Evolutionary conservation across 2,888 invertebrate genomes (phyloP).

Genomic region (Malacosoma neustria): DNA sequence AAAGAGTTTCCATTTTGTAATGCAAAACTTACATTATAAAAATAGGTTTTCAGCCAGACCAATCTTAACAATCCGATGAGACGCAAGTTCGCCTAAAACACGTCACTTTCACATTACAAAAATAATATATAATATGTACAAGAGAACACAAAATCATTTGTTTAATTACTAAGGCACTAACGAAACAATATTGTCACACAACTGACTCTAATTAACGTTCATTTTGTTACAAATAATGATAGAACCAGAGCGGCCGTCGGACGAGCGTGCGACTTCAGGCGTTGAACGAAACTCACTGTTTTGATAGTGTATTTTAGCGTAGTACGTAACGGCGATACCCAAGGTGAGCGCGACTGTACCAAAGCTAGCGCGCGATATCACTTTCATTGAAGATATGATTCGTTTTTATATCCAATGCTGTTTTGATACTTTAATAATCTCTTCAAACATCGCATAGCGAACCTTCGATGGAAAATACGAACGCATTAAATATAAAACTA

Average conservation of each 20-base stretch:
- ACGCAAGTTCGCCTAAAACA: conserved; percentile 27
- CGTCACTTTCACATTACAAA: conserved; percentile 34
- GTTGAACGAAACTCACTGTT: conserved; percentile 56
- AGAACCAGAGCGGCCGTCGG: conserved; percentile 15
- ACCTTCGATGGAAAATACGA: not conserved
- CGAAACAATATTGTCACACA: not conserved
- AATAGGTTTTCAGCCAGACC: conserved; percentile 31
- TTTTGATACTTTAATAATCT: conserved; percentile 14
- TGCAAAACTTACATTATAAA: conserved; percentile 34
- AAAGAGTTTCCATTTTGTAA: not conserved
- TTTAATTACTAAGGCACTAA: conserved; percentile 24
- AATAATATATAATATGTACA: conserved; percentile 14
- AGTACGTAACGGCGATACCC: conserved; percentile 54
- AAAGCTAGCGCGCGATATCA: conserved; percentile 28
- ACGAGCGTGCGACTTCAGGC: conserved; percentile 39
- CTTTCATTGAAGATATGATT: conserved; percentile 29
- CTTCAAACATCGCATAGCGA: not conserved
- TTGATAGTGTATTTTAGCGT: conserved; percentile 68
- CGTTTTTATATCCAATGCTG: conserved; percentile 26
- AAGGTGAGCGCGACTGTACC: conserved; percentile 57
- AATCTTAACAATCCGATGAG: conserved; percentile 39
- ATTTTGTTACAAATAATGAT: conserved; percentile 18
- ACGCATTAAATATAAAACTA: too few species aligned
- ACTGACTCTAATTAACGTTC: conserved; percentile 9
- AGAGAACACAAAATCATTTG: conserved; percentile 1